Percentiles rank a stretch among this genome's conserved stretches.
Evolutionary conservation across 1,140 invertebrate species (phyloP).

Genomic region (Diabrotica virgifera): DNA sequence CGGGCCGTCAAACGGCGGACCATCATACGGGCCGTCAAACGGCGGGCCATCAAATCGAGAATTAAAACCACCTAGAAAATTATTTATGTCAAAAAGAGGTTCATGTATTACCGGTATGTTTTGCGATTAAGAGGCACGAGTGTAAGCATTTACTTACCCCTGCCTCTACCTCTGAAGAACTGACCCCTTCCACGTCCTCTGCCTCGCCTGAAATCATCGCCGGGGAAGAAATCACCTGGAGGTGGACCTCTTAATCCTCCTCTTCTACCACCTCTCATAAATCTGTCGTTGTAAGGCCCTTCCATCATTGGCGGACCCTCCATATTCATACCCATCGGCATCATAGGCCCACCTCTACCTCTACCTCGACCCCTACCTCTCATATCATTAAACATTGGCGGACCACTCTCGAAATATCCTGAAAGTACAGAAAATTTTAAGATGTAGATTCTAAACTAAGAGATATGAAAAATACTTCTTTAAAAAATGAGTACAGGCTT

Average conservation of each 20-base stretch:
- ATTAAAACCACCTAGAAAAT: background rate
- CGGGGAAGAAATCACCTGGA: slow-evolving; percentile 22
- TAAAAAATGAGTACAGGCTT: background rate
- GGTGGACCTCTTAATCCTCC: slow-evolving; percentile 21
- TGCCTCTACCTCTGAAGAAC: slow-evolving; percentile 25
- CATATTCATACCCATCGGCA: slow-evolving; percentile 11
- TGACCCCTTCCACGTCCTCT: slow-evolving; percentile 54
- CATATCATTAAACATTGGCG: slow-evolving; percentile 19
- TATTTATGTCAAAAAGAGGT: slow-evolving; percentile 7
- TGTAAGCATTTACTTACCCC: slow-evolving; percentile 18
- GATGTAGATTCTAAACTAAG: background rate
- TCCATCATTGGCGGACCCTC: slow-evolving; percentile 15
- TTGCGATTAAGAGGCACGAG: too few relatives aligned
- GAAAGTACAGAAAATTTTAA: background rate
- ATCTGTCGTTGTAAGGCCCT: slow-evolving; percentile 19
- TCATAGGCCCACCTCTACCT: slow-evolving; percentile 18
- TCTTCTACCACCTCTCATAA: slow-evolving; percentile 24
- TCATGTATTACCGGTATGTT: background rate
- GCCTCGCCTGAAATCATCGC: slow-evolving; percentile 26
- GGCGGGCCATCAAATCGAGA: background rate
- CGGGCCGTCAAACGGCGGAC: background rate
- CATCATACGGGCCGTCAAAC: background rate
- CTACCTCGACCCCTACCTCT: slow-evolving; percentile 22
- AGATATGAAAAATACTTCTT: too few relatives aligned
- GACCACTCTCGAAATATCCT: background rate